Base-by-base conservation (phyloP, 2,888 invertebrate genomes). In the Ctenicera cuprea region DNA sequence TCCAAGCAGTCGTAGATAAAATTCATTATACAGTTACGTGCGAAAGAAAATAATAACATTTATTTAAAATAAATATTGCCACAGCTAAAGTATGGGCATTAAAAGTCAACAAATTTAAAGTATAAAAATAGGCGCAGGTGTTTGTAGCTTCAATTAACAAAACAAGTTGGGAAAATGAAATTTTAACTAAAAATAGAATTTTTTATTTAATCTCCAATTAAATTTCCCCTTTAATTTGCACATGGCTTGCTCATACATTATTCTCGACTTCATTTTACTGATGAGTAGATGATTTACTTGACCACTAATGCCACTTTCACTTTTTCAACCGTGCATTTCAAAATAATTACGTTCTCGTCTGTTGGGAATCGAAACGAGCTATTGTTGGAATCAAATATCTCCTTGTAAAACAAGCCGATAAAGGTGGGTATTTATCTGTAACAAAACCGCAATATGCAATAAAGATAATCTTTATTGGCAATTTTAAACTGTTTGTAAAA, bases 271-370 rank as follows among this genome's bases (percentile, higher is more conserved):
- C 16, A 43, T 16, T 43, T 43, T 16, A n/a, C 14, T 43, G 43
- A 43, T 43, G 43, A 43, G 5, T n/a, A 43, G 16, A 43, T 43
- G 16, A 43, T 43, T n/a, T n/a, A n/a, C n/a, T n/a, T 16, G 43
- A 43, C 43, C 43, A 8, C 43, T 16, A 33, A 33, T 33, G 43
- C 4, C 3, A 43, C 43, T 43, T 43, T 43, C 43, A 43, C 43
- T 43, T 43, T 43, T 43, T 33, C 2, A 33, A 43, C 43, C n/a
- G 14, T 14, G 43, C 43, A 8, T 43, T 43, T 14, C 16, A n/a
- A n/a, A 14, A 43, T 43, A 43, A 43, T 43, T 43, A 16, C 43
- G 8, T 43, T 43, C 3, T n/a, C 43, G 16, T 5, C n/a, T 16
- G 16, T 14, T n/a, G 43, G 43, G 1, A 43, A 43, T 43, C 33